Conservation (phyloP, 2,888 invertebrate species). For the Cryptus armator region DNA sequence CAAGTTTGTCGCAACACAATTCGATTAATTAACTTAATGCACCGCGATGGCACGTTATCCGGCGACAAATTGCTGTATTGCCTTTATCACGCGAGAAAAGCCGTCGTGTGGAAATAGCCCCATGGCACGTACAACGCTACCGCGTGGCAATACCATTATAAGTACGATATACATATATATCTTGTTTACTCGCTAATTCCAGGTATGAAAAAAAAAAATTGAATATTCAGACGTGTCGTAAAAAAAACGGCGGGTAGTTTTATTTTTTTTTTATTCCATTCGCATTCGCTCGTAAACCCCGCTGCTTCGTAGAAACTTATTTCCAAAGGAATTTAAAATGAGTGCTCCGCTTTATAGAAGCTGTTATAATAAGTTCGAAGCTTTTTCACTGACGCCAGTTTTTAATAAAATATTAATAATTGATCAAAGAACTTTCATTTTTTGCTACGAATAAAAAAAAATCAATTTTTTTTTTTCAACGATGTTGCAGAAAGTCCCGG, state of each 20-base stretch:
- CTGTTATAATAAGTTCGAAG: background rate
- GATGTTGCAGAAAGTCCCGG: constrained; percentile 74
- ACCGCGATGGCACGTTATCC: constrained; percentile 23
- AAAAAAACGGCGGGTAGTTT: background rate
- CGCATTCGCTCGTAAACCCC: background rate
- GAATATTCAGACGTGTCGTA: background rate
- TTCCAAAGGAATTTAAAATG: background rate
- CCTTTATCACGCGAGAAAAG: constrained; percentile 39
- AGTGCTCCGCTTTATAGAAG: background rate
- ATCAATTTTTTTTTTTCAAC: background rate
- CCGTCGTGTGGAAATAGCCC: constrained; percentile 20
- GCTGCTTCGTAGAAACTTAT: background rate
- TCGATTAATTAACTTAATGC: constrained; percentile 68
- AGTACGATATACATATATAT: background rate
- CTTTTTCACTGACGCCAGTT: background rate
- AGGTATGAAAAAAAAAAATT: background rate
- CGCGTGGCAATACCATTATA: background rate
- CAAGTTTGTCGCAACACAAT: constrained; percentile 34
- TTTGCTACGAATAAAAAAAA: background rate
- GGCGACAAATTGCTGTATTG: constrained; percentile 54
- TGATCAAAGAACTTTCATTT: background rate
- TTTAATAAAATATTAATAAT: constrained; percentile 1
- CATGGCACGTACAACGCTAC: constrained; percentile 39
- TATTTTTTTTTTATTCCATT: background rate
- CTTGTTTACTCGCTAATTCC: background rate